A percentile compares a stretch with the other conserved stretches of the same genome.
Evolutionary conservation across 1,140 invertebrate genomes (phyloP).

Genomic region (Aethina tumida): DNA sequence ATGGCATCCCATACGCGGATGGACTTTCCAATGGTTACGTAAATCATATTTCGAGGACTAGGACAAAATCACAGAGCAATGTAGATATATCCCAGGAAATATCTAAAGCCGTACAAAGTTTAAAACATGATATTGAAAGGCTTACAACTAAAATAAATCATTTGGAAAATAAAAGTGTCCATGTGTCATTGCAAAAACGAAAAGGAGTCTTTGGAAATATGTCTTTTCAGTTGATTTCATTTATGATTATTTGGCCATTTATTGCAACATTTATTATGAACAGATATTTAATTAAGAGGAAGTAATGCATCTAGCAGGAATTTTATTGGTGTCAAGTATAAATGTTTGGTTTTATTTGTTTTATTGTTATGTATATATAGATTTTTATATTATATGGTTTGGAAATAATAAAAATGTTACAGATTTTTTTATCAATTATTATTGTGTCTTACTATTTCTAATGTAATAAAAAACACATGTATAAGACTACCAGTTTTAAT

Average conservation of each 20-base stretch:
- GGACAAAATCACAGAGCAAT: slow-evolving; percentile 15
- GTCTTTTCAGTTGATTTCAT: slow-evolving; percentile 41
- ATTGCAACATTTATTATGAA: slow-evolving; percentile 39
- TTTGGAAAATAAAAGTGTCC: slow-evolving; percentile 30
- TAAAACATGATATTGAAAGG: slow-evolving; percentile 37
- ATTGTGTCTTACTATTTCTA: too few relatives aligned
- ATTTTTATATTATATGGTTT: slow-evolving; percentile 12
- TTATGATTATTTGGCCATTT: slow-evolving; percentile 51
- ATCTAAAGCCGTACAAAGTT: slow-evolving; percentile 33
- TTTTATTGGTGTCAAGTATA: neutral
- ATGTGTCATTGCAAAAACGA: slow-evolving; percentile 10
- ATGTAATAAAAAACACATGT: too few relatives aligned
- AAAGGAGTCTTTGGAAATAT: slow-evolving; percentile 24
- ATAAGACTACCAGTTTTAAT: too few relatives aligned
- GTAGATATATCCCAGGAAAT: slow-evolving; percentile 36
- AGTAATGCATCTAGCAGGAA: neutral
- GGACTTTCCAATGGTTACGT: slow-evolving; percentile 15
- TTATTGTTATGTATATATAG: slow-evolving; percentile 8
- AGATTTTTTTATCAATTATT: slow-evolving; percentile 3
- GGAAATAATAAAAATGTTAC: slow-evolving; percentile 11
- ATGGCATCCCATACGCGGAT: slow-evolving; percentile 3
- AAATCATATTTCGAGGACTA: slow-evolving; percentile 23
- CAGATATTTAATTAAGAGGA: slow-evolving; percentile 12
- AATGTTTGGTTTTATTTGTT: slow-evolving; percentile 7
- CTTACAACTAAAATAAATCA: slow-evolving; percentile 35